Evolutionary conservation across 1,140 invertebrate genomes (phyloP), one percentile per base, ranked within the genome.

Genomic region (Latrodectus geometricus): DNA sequence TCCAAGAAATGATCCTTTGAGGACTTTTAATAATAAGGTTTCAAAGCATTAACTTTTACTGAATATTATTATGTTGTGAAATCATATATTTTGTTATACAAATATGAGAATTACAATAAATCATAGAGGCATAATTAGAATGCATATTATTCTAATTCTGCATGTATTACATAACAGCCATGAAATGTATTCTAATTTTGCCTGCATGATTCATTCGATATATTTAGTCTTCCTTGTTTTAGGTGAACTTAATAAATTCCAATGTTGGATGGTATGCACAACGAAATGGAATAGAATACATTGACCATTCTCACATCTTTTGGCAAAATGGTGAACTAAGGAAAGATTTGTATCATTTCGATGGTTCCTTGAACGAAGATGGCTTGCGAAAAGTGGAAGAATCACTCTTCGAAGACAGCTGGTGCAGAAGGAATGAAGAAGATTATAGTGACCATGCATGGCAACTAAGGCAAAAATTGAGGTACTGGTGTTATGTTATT

Each of bases 21-120:
- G 74, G 76, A 79, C 85, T 0, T 87, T 79, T n/a, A 87, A 87
- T 74, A 52, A 87, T 17, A 87, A 87, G 85, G 85, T 87, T 11
- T 0, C 56, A 75, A 8, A 14, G 9, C 5, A 48, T 73, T 35
- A 1, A 35, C 5, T 35, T 5, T 35, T 1, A 35, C 5, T 35
- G 35, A 35, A 35, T n/a, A n/a, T 3, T 35, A 35, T 35, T 35
- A 35, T 35, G 1, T 35, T 1, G 35, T 1, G 35, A 35, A 35
- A 35, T 1, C 35, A 35, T 35, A n/a, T n/a, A n/a, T n/a, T n/a
- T n/a, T n/a, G n/a, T n/a, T n/a, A n/a, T n/a, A n/a, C n/a, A n/a
- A n/a, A n/a, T n/a, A n/a, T n/a, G n/a, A n/a, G n/a, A n/a, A n/a
- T n/a, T n/a, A n/a, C n/a, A n/a, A n/a, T n/a, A n/a, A n/a, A n/a